Conservation (phyloP, 2,113 vertebrate genomes). For the Pelmatolapia mariae region DNA sequence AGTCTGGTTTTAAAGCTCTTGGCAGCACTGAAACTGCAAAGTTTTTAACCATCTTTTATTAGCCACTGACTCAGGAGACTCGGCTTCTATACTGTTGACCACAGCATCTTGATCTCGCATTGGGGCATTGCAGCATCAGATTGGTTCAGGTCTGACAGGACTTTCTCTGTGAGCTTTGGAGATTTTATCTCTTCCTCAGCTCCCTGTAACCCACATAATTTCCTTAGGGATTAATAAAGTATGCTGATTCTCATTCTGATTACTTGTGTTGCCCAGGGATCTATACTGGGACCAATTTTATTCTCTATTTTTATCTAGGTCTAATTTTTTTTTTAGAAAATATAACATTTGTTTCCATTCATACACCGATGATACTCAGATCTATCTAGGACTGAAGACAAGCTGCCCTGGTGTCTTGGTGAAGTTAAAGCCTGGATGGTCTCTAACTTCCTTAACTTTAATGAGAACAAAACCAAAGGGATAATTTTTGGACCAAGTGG, state of each 20-base stretch:
- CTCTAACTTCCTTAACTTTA: background rate
- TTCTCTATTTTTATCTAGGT: background rate
- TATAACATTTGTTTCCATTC: background rate
- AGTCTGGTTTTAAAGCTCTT: background rate
- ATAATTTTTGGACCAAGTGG: no score
- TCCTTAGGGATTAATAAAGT: background rate
- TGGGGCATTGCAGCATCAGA: background rate
- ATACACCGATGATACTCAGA: background rate
- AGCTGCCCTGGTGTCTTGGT: background rate
- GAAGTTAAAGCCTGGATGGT: background rate
- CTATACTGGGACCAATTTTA: background rate
- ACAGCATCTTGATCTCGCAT: background rate
- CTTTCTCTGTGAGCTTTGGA: background rate
- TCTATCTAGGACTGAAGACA: background rate
- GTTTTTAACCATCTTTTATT: background rate
- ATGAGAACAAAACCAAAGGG: background rate
- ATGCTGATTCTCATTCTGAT: background rate
- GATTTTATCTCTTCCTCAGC: background rate
- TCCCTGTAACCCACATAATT: background rate
- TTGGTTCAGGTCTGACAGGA: background rate
- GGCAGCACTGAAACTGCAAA: background rate
- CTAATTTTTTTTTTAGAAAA: background rate
- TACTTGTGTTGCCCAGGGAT: background rate
- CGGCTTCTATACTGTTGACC: background rate
- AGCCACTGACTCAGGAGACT: background rate